Conservation (phyloP, 2,888 invertebrate genomes). For the Aethes cnicana region DNA sequence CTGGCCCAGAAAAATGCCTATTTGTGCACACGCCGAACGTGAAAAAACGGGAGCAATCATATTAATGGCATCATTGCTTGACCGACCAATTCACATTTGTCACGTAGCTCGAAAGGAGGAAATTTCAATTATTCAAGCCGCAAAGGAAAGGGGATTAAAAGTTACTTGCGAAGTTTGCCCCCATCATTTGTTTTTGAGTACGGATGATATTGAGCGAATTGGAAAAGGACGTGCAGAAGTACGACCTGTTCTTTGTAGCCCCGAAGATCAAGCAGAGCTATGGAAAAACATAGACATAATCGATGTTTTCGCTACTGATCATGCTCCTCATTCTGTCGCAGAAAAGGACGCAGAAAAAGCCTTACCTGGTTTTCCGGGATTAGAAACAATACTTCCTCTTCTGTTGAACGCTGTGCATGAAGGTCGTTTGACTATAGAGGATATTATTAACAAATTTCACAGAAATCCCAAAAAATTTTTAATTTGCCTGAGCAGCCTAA, state of each 20-base stretch:
- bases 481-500: constrained; percentile 97
- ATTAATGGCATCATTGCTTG: constrained; percentile 92
- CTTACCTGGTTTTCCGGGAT: constrained; percentile 97
- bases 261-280: constrained; percentile 96
- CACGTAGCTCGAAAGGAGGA: constrained; percentile 98
- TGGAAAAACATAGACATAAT: constrained; percentile 98
- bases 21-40: constrained; percentile 98
- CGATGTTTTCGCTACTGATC: constrained; percentile 99
- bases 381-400: constrained; percentile 98
- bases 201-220: constrained; percentile 87
- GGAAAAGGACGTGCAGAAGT: constrained; percentile 91
- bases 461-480: constrained; percentile 97
- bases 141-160: constrained; percentile 93
- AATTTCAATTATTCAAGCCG: constrained; percentile 93
- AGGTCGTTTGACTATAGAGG: constrained; percentile 93
- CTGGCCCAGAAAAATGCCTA: constrained; percentile 95
- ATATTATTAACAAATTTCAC: constrained; percentile 94
- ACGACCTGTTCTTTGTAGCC: constrained; percentile 90
- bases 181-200: constrained; percentile 97
- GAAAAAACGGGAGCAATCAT: constrained; percentile 98
- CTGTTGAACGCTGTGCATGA: constrained; percentile 96
- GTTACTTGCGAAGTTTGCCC: constrained; percentile 99
- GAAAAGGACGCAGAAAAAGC: constrained; percentile 93
- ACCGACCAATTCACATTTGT: constrained; percentile 96
- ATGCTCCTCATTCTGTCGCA: constrained; percentile 96